Base-by-base conservation (phyloP, 2,888 invertebrate genomes). In the Pseudoips prasinana region DNA sequence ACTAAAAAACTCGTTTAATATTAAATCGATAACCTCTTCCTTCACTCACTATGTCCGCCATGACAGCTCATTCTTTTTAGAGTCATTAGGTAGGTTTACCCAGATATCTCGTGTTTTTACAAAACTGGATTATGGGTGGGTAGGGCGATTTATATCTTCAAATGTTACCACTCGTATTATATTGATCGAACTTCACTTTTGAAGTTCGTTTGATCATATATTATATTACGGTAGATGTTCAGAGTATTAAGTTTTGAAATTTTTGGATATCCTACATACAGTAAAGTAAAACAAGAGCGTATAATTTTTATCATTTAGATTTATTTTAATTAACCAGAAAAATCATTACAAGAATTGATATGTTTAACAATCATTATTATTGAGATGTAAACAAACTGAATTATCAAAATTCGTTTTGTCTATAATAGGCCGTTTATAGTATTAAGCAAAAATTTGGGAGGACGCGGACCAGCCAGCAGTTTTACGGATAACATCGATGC, bases 391-490 rank as follows among this genome's bases (percentile, higher is more conserved):
- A n/a, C 27, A 33, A 8, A 27, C 27, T 1, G 22, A 27, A 22
- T 22, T 8, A 8, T 22, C 29, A 7, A 22, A 29, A 1, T 8
- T 17, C 8, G 22, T 6, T 33, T 27, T 14, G 6, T 22, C 8
- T 23, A 24, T 6, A 19, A 28, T 24, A 24, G 29, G 29, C 5
- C 25, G 29, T 20, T 34, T 22, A 23, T 44, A 53, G 20, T 27
- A 47, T 6, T 24, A 30, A 9, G 38, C 40, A 25, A 53, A 49
- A 1, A 33, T 28, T 7, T 22, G 22, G 1, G 48, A 52, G 1
- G 22, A 22, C 1, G 5, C 18, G 3, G 44, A 25, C 46, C 40
- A 53, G 8, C 38, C 46, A n/a, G 42, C 48, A 1, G 44, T 42
- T 3, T 36, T 41, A 7, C 39, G 6, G 6, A 50, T 44, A 2